Conservation (phyloP, 2,797 vertebrate genomes). For the Lophotriccus pileatus region DNA sequence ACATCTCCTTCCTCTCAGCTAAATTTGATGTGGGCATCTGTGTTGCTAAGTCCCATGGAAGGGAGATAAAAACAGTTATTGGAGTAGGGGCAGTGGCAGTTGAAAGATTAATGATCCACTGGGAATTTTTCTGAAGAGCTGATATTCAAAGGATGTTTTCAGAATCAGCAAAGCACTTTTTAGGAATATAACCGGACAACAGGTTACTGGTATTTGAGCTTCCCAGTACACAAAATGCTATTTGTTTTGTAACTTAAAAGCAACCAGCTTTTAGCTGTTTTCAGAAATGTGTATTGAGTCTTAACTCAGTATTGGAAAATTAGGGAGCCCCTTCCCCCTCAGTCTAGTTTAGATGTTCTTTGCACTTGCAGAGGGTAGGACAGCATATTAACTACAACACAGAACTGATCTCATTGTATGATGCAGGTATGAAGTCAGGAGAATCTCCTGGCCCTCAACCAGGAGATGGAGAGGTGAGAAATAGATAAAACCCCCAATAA, state of each 20-base stretch:
- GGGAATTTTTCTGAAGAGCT: neutral
- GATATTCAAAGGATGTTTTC: neutral
- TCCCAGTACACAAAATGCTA: neutral
- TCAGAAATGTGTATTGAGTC: neutral
- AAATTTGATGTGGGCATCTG: neutral
- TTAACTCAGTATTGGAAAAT: neutral
- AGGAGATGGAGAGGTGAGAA: neutral
- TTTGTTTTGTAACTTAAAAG: neutral
- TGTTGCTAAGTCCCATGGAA: neutral
- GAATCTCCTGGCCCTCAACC: neutral
- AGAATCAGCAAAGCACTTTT: neutral
- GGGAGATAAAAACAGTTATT: neutral
- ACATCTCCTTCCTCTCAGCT: neutral
- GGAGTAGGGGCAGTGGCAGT: neutral
- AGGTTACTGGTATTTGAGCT: neutral
- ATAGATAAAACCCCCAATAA: neutral
- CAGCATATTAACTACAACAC: neutral
- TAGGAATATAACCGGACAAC: neutral
- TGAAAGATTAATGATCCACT: neutral
- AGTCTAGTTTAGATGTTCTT: neutral
- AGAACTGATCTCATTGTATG: neutral
- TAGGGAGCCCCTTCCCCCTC: neutral
- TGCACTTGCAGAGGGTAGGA: neutral
- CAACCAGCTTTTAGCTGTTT: neutral
- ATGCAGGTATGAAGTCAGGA: neutral